Evolutionary conservation across 2,888 invertebrate genomes (phyloP), one percentile per base, ranked within the genome.

Genomic region (Volucella inflata): DNA sequence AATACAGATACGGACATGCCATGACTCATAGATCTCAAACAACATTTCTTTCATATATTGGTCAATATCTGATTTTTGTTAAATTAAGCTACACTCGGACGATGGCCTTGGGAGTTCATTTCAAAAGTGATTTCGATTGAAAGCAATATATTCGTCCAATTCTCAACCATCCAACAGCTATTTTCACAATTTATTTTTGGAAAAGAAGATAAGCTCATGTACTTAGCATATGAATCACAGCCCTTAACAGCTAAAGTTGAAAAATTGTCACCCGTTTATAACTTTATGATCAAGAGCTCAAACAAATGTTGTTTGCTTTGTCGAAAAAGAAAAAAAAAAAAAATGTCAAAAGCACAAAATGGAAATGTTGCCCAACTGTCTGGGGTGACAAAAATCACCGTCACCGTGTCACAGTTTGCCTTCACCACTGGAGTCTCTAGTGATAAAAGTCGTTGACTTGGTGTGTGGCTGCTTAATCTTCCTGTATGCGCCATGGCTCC

Each of bases 281-380:
- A 50, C 53, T 70, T 80, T 55, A 81, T 59, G 16, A 68, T 60
- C 42, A 14, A 65, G 50, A 68, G 17, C 36, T 67, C 65, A 10
- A 60, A 48, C 30, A 65, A 70, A 51, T 51, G 75, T 68, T 70
- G 70, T 72, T 53, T 75, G 48, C 50, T 74, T 68, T 64, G 68
- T 64, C 51, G 9, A 40, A 57, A 59, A 17, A 9, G 46, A 21
- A 30, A 17, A 9, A 62, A 21, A 30, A 44, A 44, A 38, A 68
- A 42, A 50, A 70, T 55, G 36, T 68, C 16, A 50, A 81, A 81
- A 81, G 75, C 75, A 60, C 57, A 50, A 59, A 59, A 53, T 42
- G 51, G n/a, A 72, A 74, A 55, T 14, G 84, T 84, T 84, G 84
- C 84, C 84, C 84, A 84, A 79, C 75, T 76, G 84, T 84, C 84